Base-by-base conservation (phyloP, 23 tunicate genomes). In the Ascidia mentula region DNA sequence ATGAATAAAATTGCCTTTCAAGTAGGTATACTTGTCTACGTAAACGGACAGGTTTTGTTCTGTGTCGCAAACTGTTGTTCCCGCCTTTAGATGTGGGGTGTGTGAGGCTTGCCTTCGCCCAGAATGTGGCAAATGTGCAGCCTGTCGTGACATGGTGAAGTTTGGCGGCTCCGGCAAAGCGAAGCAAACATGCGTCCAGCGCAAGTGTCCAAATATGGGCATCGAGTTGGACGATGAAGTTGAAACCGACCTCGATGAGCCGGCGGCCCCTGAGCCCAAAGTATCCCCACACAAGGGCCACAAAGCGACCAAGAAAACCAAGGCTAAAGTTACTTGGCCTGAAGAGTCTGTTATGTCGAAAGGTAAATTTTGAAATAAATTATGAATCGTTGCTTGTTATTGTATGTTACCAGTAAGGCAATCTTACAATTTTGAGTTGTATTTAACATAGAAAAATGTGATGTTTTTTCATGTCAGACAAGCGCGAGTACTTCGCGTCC, bases 71-170 rank as follows among this genome's bases (percentile, higher is more conserved):
- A n/a, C n/a, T n/a, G n/a, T n/a, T n/a, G n/a, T n/a, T n/a, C n/a
- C n/a, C n/a, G n/a, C n/a, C 30, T 76, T 69, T 37, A 80, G 97
- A 36, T 91, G 97, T 72, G 97, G 97, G 28, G 90, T 80, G 0
- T 91, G 97, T 60, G 97, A 91, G 38, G 79, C 75, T 12, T 91
- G 97, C 74, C 46, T 71, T 17, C 46, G 70, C 34, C 97, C 97
- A 5, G 97, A 91, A 40, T 91, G 97, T 82, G 97, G 97, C 9
- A 86, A 86, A 40, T 91, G 97, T 45, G 9, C 80, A 0, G 89
- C 97, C 22, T 91, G 97, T 60, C 65, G 42, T 31, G 97, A 91
- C 53, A 91, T 91, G 97, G 87, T 91, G 4, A 86, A 86, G 76
- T 91, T 81, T 72, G 97, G 97, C 28, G 97, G 97, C 18, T 72